phyloP scores from a whole-genome alignment of 2,888 invertebrate genomes.

The Eupeodes latifasciatus region DNA sequence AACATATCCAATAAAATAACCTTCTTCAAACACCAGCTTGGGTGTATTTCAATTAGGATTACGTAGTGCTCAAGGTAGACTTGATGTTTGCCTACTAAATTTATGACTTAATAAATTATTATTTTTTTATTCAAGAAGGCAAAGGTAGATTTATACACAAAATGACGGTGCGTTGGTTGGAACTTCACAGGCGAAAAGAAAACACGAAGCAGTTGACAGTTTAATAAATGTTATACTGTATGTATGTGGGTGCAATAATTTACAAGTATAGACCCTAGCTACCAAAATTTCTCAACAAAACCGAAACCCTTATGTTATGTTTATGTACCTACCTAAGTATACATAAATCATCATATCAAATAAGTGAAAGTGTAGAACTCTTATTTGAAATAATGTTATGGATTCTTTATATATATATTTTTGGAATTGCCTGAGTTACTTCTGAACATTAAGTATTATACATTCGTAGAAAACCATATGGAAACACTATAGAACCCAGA shows the following conservation, averaged over 20 bases:
- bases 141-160: not conserved
- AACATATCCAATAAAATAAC: not conserved
- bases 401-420: too few species aligned
- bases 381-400: too few species aligned
- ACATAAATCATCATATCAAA: not conserved
- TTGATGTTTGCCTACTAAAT: not conserved
- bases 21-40: not conserved
- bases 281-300: not conserved
- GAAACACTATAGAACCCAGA: too few species aligned
- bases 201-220: not conserved
- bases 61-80: not conserved
- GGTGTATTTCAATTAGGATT: conserved; percentile 7
- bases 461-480: too few species aligned
- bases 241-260: not conserved
- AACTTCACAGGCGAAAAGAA: not conserved
- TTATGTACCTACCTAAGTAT: not conserved
- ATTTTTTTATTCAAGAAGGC: not conserved
- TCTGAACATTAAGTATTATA: too few species aligned
- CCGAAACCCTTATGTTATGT: not conserved
- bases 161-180: not conserved
- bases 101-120: not conserved
- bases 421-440: too few species aligned
- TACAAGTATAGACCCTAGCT: not conserved
- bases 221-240: not conserved
- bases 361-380: not conserved